Percentiles rank a stretch among this genome's conserved stretches.
Conservation (phyloP, 1,140 invertebrate species). For the Ooceraea biroi region DNA sequence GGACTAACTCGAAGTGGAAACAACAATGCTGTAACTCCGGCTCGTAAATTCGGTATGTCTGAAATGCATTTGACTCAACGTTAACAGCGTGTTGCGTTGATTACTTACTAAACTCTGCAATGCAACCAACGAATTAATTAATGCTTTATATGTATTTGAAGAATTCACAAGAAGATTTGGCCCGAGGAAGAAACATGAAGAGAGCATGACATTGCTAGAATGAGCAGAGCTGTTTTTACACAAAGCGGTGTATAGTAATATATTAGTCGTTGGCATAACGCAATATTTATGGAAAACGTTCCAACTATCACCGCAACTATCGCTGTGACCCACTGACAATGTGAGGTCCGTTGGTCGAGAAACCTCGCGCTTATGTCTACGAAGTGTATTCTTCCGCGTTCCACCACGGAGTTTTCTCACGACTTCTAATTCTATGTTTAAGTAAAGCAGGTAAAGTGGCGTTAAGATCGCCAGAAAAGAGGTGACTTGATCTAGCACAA, state of each 20-base stretch:
- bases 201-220: background rate
- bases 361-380: conserved; percentile 28
- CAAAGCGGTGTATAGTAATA: background rate
- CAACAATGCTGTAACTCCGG: conserved; percentile 51
- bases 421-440: conserved; percentile 41
- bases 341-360: conserved; percentile 37
- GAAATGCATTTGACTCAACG: conserved; percentile 31
- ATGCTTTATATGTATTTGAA: background rate
- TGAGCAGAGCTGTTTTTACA: conserved; percentile 12
- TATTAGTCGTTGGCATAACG: conserved; percentile 34
- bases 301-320: conserved; percentile 18
- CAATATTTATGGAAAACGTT: conserved; percentile 49
- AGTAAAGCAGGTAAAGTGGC: background rate
- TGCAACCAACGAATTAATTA: conserved; percentile 11
- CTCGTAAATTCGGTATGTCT: conserved; percentile 32
- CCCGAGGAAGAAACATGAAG: background rate
- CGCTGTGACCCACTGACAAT: conserved; percentile 29
- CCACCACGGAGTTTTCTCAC: conserved; percentile 29
- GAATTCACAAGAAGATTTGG: background rate
- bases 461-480: background rate
- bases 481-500: background rate
- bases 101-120: conserved; percentile 23
- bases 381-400: conserved; percentile 51
- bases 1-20: conserved; percentile 53
- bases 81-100: conserved; percentile 12